A percentile compares a stretch with the other conserved stretches of the same genome.
Evolutionary conservation across 1,140 invertebrate species (phyloP).

Genomic region (Lordiphosa clarofinis): DNA sequence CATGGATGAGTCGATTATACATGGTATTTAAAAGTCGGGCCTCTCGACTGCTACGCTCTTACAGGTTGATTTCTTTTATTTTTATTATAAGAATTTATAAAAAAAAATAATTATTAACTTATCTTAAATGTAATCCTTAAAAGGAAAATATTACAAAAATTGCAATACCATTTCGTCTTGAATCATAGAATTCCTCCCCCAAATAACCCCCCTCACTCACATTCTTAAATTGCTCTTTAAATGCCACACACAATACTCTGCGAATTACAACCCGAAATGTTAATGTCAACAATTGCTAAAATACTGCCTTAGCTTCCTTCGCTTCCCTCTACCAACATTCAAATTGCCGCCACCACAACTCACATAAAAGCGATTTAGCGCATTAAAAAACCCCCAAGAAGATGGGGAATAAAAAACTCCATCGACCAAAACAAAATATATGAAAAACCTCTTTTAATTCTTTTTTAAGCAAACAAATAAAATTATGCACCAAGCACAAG

Average conservation of each 20-base stretch:
- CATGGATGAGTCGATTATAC: too few relatives aligned
- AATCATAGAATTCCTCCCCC: too few relatives aligned
- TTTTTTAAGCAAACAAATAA: conserved; percentile 78
- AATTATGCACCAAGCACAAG: conserved; percentile 55
- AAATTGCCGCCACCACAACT: conserved; percentile 36
- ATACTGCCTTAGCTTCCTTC: conserved; percentile 15
- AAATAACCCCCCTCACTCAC: not conserved
- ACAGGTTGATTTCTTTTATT: too few relatives aligned
- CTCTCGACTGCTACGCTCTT: too few relatives aligned
- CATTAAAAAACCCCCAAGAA: conserved; percentile 28
- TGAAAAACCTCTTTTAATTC: conserved; percentile 67
- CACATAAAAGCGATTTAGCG: conserved; percentile 68
- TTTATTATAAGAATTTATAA: too few relatives aligned
- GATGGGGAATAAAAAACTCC: conserved; percentile 16
- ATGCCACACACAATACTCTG: conserved; percentile 32
- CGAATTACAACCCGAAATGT: conserved; percentile 53
- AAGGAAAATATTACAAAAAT: too few relatives aligned
- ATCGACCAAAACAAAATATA: conserved; percentile 23
- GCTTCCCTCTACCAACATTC: not conserved
- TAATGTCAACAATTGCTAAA: conserved; percentile 62
- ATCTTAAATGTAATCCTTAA: too few relatives aligned
- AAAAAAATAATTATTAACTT: too few relatives aligned
- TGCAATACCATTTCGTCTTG: too few relatives aligned
- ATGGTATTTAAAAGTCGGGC: too few relatives aligned
- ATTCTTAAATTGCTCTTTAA: conserved; percentile 28